Base-by-base conservation (phyloP, 2,797 vertebrate genomes). In the Mormyrus proboscirostris region DNA sequence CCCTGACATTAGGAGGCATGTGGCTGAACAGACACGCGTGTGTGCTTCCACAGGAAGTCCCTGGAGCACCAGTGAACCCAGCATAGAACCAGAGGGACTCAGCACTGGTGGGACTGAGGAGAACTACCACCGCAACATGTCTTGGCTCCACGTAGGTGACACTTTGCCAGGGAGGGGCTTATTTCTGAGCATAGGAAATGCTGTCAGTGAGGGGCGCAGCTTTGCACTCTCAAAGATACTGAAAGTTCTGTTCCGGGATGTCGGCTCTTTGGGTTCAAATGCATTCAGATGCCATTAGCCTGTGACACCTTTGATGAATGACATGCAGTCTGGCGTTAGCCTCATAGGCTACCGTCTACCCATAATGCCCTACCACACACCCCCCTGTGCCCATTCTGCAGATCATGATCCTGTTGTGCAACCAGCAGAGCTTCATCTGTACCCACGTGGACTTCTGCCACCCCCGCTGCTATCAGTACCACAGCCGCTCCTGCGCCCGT, bases 391-490 rank as follows among this genome's bases (percentile, higher is more conserved):
- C 19, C 73, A 44, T 92, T 19, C 91, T 14, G 51, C 95, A 99
- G 98, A 98, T 99, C 49, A 99, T 99, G 98, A 98, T 99, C 92
- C 94, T 99, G 2, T 93, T 99, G 76, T 99, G 98, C 96, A 99
- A 99, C 94, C 99, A 99, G 93, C 99, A 99, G 92, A 99, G 98
- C 90, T 99, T 99, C 94, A 99, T 99, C 93, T 99, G 99, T 73
- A 98, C 97, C 3, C 99, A 99, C 55, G 90, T 98, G 8, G 99
- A 99, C 94, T 99, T 98, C 95, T 99, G 99, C 91, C 99, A 99
- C 92, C 98, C 99, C 0, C 98, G 98, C 93, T 99, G 99, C 94
- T 99, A 99, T 95, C 97, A 99, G 92, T 97, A 98, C 90, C 98
- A 99, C 94, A 98, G 97, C 92, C 98, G 99, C 57, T 99, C 99